These are phyloP conservation scores for Orthonyx spaldingii DNA, from an alignment of 2,113 vertebrate genomes.

Conservation along the genomic window DNA sequence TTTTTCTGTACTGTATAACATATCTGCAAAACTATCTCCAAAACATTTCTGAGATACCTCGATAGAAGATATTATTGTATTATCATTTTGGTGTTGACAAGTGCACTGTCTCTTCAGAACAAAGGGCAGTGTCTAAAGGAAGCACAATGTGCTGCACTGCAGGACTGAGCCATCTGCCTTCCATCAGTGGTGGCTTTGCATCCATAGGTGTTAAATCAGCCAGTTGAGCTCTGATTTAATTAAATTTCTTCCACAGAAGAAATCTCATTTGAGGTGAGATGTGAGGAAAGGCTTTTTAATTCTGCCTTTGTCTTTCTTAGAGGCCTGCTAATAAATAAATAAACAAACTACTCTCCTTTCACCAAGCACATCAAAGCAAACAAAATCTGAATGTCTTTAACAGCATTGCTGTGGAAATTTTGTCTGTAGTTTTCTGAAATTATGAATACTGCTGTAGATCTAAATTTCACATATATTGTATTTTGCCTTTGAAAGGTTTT, in stretches of 20 bases:
- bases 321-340: not conserved
- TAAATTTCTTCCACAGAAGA: not conserved
- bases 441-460: not conserved
- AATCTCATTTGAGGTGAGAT: not conserved
- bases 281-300: not conserved
- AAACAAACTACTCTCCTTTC: not conserved
- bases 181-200: not conserved
- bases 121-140: not conserved
- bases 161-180: not conserved
- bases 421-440: not conserved
- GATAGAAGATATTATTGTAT: not conserved
- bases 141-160: not conserved
- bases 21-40: not conserved
- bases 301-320: not conserved
- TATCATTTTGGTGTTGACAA: not conserved
- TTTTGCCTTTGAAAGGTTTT: not conserved
- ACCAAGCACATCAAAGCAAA: not conserved
- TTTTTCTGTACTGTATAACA: not conserved
- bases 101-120: not conserved
- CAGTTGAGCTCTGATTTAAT: not conserved
- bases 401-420: not conserved
- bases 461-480: not conserved
- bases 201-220: not conserved
- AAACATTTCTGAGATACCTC: not conserved
- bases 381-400: not conserved